phyloP scores from a whole-genome alignment of 2,888 invertebrate species.

The Spisula subtruncata region DNA sequence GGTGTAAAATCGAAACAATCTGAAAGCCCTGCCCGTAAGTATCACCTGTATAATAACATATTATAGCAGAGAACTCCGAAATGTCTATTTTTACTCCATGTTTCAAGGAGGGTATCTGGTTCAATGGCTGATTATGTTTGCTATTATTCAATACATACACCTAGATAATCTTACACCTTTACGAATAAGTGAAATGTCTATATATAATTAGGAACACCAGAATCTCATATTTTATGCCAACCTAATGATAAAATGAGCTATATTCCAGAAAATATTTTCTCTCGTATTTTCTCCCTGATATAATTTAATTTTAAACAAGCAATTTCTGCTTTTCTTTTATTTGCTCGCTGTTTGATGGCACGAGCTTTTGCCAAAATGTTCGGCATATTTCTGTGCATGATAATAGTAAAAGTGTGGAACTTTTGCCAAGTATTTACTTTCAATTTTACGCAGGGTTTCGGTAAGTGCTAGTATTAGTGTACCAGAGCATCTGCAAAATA shows the following conservation, averaged over 20 bases:
- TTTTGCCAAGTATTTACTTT: conserved; percentile 40
- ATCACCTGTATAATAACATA: neutral
- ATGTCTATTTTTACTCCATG: no score
- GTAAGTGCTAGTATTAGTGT: neutral
- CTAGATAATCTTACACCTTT: neutral
- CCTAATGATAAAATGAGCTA: neutral
- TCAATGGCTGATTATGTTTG: neutral
- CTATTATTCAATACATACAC: neutral
- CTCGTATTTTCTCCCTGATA: neutral
- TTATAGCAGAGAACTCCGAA: neutral
- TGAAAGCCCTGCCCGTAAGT: neutral
- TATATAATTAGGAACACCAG: neutral
- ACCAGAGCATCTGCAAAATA: conserved; percentile 27
- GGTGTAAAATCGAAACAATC: neutral
- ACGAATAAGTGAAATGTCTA: neutral
- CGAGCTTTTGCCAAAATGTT: conserved; percentile 38
- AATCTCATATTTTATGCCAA: conserved; percentile 10
- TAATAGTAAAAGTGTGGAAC: conserved; percentile 35
- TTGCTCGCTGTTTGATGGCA: conserved; percentile 20
- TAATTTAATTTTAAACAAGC: conserved; percentile 32
- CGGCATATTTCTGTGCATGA: conserved; percentile 39
- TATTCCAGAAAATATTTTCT: neutral
- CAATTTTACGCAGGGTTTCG: conserved; percentile 47
- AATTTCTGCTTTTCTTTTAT: conserved; percentile 8
- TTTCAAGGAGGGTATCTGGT: neutral